Base-by-base conservation (phyloP, 2,113 vertebrate species). In the Thunnus thynnus region DNA sequence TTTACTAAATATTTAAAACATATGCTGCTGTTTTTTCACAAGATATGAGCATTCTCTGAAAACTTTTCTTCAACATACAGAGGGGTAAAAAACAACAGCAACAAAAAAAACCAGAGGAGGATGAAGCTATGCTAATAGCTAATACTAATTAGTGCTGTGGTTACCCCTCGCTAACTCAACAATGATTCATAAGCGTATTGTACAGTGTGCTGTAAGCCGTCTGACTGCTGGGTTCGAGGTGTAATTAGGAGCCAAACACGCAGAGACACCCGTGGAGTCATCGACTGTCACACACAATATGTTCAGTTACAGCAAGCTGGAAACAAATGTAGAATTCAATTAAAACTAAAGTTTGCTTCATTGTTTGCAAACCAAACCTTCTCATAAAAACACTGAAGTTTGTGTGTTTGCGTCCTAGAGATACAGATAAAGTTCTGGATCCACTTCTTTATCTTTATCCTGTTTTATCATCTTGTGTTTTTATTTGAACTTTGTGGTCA, bases 211-310 rank as follows among this genome's bases (percentile, higher is more conserved):
- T 67, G 68, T 62, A 22, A 22, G 22, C 22, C 22, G 22, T 22
- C 22, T 22, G 22, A 61, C 60, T 61, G 68, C 74, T n/a, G 68
- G 48, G 74, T 50, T 56, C n/a, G 2, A 73, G 27, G 50, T 78
- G 66, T 76, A 78, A 78, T 78, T 68, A 78, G 63, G 41, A 78
- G 32, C 41, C 50, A 27, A 50, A 82, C 50, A 56, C 60, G n/a
- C 17, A 56, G 36, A 48, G 22, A 56, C n/a, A 10, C n/a, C 56
- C 64, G 12, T 60, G 64, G 71, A 60, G n/a, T n/a, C 14, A 7
- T 4, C 16, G 50, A 57, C 61, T 58, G 32, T 44, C 70, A 52
- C 52, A 80, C 46, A 51, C 57, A 71, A 16, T 25, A 20, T 57
- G 77, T 14, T 50, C 27, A 27, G 55, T 30, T 4, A 30, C 27